Evolutionary conservation across 2,888 invertebrate genomes (phyloP), one percentile per base, ranked within the genome.

Genomic region (Diachrysia chrysitis): DNA sequence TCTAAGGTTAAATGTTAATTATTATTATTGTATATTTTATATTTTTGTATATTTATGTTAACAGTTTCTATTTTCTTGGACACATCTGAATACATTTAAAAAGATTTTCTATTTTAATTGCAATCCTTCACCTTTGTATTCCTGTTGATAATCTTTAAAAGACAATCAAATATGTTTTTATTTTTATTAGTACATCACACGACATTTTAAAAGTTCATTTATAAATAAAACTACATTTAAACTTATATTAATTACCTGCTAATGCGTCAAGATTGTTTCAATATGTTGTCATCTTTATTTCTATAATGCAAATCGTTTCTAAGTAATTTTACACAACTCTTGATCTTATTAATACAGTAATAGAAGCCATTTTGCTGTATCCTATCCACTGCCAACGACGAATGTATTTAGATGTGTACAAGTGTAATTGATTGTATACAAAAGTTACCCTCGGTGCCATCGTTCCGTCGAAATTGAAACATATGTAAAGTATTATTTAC

Each of bases 361-460:
- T 51, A 51, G 3, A 2, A 21, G 3, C 48, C 12, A 19, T 19
- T 19, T 17, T 9, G 9, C 19, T 21, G 12, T 21, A 51, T 19
- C 10, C 12, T 12, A 48, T 19, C 12, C 48, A 51, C 19, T 42
- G 42, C 42, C 42, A 63, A 51, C 0, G 5, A n/a, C 7, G 6
- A 25, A 35, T 63, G 57, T 78, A 69, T 60, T 63, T 42, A 66
- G 42, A 57, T 19, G n/a, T 63, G 63, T 48, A 35, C 72, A 68
- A 73, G 54, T 55, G 48, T 55, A 59, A 42, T 64, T 54, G 63
- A 65, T 73, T 73, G 66, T 70, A 59, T 69, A 69, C 61, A 66
- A 67, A n/a, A 83, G 84, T 85, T 85, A 85, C 85, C 87, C 77
- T 67, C 73, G 81, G 88, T 89, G 89, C 89, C 89, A 89, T 88